phyloP scores from a whole-genome alignment of 2,797 vertebrate species.

The Macropodus opercularis region DNA sequence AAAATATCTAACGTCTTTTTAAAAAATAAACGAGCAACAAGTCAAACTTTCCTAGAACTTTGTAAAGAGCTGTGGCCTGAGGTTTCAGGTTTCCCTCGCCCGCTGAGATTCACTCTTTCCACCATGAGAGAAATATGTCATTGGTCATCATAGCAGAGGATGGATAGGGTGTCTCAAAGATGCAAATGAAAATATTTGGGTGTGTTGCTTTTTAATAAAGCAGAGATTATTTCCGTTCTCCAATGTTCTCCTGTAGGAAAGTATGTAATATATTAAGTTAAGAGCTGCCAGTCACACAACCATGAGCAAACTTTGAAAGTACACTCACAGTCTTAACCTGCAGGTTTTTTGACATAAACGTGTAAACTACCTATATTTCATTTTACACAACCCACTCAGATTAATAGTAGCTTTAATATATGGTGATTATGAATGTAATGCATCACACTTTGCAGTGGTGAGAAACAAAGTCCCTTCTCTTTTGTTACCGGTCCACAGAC shows the following conservation, averaged over 20 bases:
- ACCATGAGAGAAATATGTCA: constrained; percentile 60
- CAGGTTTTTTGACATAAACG: constrained; percentile 19
- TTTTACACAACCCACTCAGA: constrained; percentile 29
- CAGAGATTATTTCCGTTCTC: constrained; percentile 53
- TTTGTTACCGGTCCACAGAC: constrained; percentile 65
- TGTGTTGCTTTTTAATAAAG: constrained; percentile 53
- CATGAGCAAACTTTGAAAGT: constrained; percentile 16
- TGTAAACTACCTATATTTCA: background rate
- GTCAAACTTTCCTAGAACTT: constrained; percentile 25
- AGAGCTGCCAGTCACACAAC: constrained; percentile 51
- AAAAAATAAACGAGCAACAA: constrained; percentile 31
- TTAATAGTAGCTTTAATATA: constrained; percentile 8
- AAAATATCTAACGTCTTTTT: background rate
- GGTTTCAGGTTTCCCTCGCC: constrained; percentile 58
- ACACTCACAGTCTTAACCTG: background rate
- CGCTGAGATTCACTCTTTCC: constrained; percentile 40
- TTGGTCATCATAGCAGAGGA: constrained; percentile 66
- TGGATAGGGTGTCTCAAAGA: constrained; percentile 61
- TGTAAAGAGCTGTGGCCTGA: constrained; percentile 10
- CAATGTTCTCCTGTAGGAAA: constrained; percentile 43
- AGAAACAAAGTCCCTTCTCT: constrained; percentile 66
- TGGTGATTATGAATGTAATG: constrained; percentile 29
- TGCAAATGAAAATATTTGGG: constrained; percentile 63
- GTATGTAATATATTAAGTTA: constrained; percentile 49
- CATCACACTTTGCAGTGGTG: constrained; percentile 44